Conservation (phyloP, 2,888 invertebrate genomes). For the Rotaria sp. region DNA sequence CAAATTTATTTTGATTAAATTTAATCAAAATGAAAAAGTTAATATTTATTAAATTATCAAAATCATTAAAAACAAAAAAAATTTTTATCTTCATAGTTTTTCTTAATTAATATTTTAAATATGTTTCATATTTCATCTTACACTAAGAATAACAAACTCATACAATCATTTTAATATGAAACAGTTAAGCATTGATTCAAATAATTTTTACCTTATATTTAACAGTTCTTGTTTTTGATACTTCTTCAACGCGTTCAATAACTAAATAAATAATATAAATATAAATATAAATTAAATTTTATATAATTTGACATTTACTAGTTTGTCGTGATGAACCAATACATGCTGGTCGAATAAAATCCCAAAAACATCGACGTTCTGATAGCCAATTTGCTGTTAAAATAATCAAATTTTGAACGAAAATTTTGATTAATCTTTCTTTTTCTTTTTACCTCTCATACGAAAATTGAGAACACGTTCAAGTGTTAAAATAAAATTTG, state of each 20-base stretch:
- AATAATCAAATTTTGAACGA: neutral
- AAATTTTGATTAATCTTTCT: neutral
- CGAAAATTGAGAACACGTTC: constrained; percentile 10
- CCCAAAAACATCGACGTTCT: constrained; percentile 46
- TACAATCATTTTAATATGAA: too few relatives aligned
- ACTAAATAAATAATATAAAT: neutral
- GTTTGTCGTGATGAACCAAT: neutral
- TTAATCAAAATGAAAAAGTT: too few relatives aligned
- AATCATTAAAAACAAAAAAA: too few relatives aligned
- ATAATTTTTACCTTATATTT: constrained; percentile 11
- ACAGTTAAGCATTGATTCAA: too few relatives aligned
- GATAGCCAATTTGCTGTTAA: neutral
- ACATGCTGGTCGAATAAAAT: constrained; percentile 45
- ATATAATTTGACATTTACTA: neutral
- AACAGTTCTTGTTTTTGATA: neutral
- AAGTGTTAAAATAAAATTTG: constrained; percentile 1
- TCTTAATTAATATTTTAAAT: too few relatives aligned
- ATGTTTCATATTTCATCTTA: too few relatives aligned
- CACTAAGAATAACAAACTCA: too few relatives aligned
- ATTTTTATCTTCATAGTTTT: too few relatives aligned
- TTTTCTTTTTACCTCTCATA: neutral
- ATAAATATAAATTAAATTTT: neutral
- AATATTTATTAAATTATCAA: too few relatives aligned
- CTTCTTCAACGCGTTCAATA: neutral
- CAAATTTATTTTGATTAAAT: too few relatives aligned